Evolutionary conservation across 1,140 invertebrate genomes (phyloP), one percentile per base, ranked within the genome.

Genomic region (Drosophila virilis): DNA sequence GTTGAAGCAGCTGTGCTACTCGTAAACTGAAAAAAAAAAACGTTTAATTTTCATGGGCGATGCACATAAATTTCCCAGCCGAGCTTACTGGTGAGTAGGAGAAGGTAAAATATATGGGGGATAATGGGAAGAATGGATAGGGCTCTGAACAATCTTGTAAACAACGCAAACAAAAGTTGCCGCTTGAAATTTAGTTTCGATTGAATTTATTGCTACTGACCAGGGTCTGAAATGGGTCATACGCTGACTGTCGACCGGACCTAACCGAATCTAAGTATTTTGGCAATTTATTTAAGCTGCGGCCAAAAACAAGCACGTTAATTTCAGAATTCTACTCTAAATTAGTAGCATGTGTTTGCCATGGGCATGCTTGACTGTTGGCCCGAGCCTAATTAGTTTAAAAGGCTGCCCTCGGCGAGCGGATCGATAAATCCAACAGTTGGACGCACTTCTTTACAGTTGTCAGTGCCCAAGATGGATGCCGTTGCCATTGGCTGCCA

Each of bases 381-480:
- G 13, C 55, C 61, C 43, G 46, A 61, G 73, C 83, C 78, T 88
- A 89, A 88, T 89, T 88, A 83, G 77, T 88, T 88, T 88, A 89
- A 88, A 88, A 89, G 84, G 79, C 69, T 50, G 33, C 57, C 65
- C 67, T 40, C 17, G 33, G 8, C 45, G 37, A 50, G 8, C 9
- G 43, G 65, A 89, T 89, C 84, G 80, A 89, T 89, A 86, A 77
- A 81, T 77, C 84, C 83, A 83, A 83, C 84, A 89, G 80, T 71
- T 89, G 84, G 72, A 64, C 77, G 62, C 77, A 78, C 77, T 69
- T 78, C 75, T 77, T 74, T 80, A 66, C 81, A 84, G 76, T 83
- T 89, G 83, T 83, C 83, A 88, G 83, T 70, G 66, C 65, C 51
- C 64, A 84, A 88, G 76, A 81, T 79, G 72, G 78, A 73, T 60